Evolutionary conservation across 2,888 invertebrate species (phyloP).

Genomic region (Nowickia ferox): DNA sequence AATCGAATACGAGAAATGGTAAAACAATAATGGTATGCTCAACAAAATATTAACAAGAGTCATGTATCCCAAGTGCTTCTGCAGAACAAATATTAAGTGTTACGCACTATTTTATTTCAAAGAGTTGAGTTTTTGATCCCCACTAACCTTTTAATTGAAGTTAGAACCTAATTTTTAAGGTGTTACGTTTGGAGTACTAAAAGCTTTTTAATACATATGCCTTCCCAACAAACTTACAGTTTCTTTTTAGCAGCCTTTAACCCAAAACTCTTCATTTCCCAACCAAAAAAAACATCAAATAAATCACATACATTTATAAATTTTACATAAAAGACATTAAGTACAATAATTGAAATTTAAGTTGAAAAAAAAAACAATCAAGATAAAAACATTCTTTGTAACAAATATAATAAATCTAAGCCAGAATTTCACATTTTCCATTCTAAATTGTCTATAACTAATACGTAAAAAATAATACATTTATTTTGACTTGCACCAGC

Average conservation of each 20-base stretch:
- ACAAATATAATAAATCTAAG: slow-evolving; percentile 39
- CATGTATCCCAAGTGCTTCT: no score
- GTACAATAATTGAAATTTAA: slow-evolving; percentile 11
- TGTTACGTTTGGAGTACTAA: no score
- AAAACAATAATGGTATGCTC: no score
- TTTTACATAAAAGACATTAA: slow-evolving; percentile 6
- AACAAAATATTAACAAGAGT: no score
- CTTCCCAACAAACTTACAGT: not conserved
- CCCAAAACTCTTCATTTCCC: not conserved
- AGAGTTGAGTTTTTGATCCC: no score
- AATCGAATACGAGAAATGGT: no score
- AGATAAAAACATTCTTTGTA: slow-evolving; percentile 10
- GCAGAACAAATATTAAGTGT: no score
- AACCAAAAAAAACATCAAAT: not conserved
- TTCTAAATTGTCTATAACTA: slow-evolving; percentile 58
- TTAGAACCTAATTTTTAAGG: no score
- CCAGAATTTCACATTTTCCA: slow-evolving; percentile 39
- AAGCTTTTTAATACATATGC: not conserved
- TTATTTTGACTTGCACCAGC: slow-evolving; percentile 32
- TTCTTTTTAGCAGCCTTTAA: not conserved
- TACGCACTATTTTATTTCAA: no score
- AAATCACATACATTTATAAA: not conserved
- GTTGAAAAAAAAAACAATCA: not conserved
- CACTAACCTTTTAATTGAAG: no score
- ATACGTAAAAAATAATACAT: slow-evolving; percentile 51